phyloP scores from a whole-genome alignment of 2,113 vertebrate species.

The Entomyzon cyanotis region DNA sequence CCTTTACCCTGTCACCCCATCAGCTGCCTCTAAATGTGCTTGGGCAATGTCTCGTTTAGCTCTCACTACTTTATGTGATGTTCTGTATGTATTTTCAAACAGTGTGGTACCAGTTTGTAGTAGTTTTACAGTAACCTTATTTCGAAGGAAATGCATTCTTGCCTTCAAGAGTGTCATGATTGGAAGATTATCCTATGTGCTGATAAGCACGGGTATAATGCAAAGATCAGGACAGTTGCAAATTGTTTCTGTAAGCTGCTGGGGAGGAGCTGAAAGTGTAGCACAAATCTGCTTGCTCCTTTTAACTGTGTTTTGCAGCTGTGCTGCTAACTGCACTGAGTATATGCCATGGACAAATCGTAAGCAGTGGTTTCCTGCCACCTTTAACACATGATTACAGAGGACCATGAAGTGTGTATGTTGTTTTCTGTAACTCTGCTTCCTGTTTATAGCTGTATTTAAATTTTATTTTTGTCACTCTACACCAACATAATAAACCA shows the following conservation, averaged over 20 bases:
- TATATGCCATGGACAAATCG: neutral
- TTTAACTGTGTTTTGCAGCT: neutral
- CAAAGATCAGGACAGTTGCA: constrained; percentile 42
- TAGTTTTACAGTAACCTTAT: neutral
- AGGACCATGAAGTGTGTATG: neutral
- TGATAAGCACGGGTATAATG: constrained; percentile 56
- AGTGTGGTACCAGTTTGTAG: neutral
- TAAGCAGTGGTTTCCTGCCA: neutral
- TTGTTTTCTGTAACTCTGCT: constrained; percentile 77
- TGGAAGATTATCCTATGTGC: constrained; percentile 5
- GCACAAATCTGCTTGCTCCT: neutral
- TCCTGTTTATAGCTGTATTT: neutral
- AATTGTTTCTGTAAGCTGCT: constrained; percentile 58
- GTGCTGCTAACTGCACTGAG: neutral
- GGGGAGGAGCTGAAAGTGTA: neutral
- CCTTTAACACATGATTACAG: neutral
- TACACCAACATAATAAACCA: constrained; percentile 45
- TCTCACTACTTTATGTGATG: neutral
- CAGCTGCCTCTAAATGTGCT: neutral
- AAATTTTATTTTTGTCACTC: constrained; percentile 77
- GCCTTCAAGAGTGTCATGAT: neutral
- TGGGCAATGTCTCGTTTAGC: neutral
- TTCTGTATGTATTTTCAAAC: neutral
- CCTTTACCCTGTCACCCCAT: neutral
- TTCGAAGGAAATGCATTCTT: neutral